phyloP scores from a whole-genome alignment of 1,140 invertebrate genomes.

The Onthophagus taurus region DNA sequence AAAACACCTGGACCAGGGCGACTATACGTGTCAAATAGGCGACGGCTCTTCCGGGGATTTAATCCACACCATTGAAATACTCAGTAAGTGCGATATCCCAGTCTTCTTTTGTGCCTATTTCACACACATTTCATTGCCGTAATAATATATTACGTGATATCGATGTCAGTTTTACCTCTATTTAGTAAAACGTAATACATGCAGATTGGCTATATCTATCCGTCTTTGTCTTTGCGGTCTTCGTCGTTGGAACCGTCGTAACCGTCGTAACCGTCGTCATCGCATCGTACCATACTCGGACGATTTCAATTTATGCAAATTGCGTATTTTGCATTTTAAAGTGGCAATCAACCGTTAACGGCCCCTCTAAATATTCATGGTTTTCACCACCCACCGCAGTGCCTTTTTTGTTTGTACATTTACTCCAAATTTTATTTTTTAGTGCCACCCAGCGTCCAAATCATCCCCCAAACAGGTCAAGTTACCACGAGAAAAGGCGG shows the following conservation, averaged over 20 bases:
- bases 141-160: background rate
- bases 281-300: background rate
- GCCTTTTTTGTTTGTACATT: too few relatives aligned
- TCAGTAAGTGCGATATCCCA: conserved; percentile 37
- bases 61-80: conserved; percentile 44
- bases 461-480: conserved; percentile 32
- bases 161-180: too few relatives aligned
- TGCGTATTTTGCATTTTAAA: conserved; percentile 38
- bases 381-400: too few relatives aligned
- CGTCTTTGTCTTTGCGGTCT: background rate
- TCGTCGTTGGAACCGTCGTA: background rate
- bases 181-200: too few relatives aligned
- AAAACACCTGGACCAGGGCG: conserved; percentile 43
- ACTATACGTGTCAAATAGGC: conserved; percentile 46
- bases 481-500: conserved; percentile 39
- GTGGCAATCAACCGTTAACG: conserved; percentile 34
- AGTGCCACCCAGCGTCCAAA: conserved; percentile 37
- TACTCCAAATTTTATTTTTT: too few relatives aligned
- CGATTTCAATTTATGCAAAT: conserved; percentile 34
- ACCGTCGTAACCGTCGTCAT: background rate
- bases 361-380: conserved; percentile 31
- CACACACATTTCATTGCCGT: too few relatives aligned
- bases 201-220: background rate
- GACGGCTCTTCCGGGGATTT: conserved; percentile 40
- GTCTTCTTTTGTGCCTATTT: background rate